phyloP scores from a whole-genome alignment of 1,140 invertebrate genomes.

The Colletes gigas region DNA sequence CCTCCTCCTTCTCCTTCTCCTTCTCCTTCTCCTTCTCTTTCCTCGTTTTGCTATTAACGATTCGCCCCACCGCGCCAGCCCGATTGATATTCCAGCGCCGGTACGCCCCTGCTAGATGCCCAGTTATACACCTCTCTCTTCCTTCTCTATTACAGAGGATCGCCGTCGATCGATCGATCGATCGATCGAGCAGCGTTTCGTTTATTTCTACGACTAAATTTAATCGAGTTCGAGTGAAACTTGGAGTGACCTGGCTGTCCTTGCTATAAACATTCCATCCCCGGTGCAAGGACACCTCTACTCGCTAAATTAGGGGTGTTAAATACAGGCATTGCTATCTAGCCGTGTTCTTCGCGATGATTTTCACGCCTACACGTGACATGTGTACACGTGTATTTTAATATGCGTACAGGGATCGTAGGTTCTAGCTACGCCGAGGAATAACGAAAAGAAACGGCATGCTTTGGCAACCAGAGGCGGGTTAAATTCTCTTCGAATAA shows the following conservation, averaged over 20 bases:
- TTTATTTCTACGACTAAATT: not conserved
- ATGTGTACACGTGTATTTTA: too few relatives aligned
- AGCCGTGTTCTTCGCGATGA: too few relatives aligned
- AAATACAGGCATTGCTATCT: too few relatives aligned
- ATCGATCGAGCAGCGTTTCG: conserved; percentile 14
- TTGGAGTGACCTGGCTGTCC: not conserved
- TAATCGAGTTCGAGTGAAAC: not conserved
- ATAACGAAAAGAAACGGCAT: too few relatives aligned
- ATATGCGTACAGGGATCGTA: too few relatives aligned
- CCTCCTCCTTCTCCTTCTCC: not conserved
- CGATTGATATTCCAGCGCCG: conserved; percentile 59
- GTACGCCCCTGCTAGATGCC: conserved; percentile 46
- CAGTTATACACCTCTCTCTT: conserved; percentile 26
- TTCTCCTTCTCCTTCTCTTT: not conserved
- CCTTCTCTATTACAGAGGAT: not conserved
- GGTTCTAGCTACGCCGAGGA: too few relatives aligned
- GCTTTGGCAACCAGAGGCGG: too few relatives aligned
- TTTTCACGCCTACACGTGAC: too few relatives aligned
- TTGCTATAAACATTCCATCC: not conserved
- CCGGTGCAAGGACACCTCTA: too few relatives aligned
- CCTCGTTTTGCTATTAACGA: conserved; percentile 37
- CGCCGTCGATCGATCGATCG: not conserved
- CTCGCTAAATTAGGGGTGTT: too few relatives aligned
- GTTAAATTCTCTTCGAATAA: too few relatives aligned
- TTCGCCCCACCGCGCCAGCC: conserved; percentile 9